phyloP scores from a whole-genome alignment of 1,140 invertebrate species.

The Littorina saxatilis region DNA sequence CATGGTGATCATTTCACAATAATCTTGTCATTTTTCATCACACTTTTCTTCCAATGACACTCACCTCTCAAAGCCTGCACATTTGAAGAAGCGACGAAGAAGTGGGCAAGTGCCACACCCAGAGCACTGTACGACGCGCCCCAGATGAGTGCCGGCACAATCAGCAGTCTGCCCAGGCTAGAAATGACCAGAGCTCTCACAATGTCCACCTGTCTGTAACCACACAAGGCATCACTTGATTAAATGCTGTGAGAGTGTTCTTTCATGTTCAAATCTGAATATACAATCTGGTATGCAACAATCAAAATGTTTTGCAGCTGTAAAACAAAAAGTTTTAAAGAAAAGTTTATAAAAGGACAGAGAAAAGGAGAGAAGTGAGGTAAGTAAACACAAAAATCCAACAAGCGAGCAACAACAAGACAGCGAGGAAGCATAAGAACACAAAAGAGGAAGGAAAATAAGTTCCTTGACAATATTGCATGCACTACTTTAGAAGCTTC shows the following conservation, averaged over 20 bases:
- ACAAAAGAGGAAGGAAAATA: too few relatives aligned
- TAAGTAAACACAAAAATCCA: not conserved
- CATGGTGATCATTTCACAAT: too few relatives aligned
- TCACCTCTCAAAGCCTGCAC: constrained; percentile 68
- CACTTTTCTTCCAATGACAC: too few relatives aligned
- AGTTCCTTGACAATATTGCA: too few relatives aligned
- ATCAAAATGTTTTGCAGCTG: too few relatives aligned
- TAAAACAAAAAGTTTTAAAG: not conserved
- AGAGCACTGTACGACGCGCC: constrained; percentile 59
- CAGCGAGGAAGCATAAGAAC: not conserved
- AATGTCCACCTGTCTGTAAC: constrained; percentile 39
- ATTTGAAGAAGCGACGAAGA: constrained; percentile 66
- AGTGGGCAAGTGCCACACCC: constrained; percentile 54
- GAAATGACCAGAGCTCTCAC: constrained; percentile 59
- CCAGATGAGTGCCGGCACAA: constrained; percentile 69
- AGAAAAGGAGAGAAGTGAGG: not conserved
- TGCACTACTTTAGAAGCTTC: too few relatives aligned
- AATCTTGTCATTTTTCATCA: too few relatives aligned
- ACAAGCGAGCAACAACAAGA: not conserved
- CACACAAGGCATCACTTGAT: not conserved
- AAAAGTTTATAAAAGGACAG: not conserved
- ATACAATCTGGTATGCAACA: not conserved
- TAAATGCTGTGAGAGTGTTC: not conserved
- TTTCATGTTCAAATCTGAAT: not conserved
- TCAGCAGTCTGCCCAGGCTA: constrained; percentile 67